Evolutionary conservation across 2,797 vertebrate species (phyloP).

Genomic region (Catostomus latipinnis): DNA sequence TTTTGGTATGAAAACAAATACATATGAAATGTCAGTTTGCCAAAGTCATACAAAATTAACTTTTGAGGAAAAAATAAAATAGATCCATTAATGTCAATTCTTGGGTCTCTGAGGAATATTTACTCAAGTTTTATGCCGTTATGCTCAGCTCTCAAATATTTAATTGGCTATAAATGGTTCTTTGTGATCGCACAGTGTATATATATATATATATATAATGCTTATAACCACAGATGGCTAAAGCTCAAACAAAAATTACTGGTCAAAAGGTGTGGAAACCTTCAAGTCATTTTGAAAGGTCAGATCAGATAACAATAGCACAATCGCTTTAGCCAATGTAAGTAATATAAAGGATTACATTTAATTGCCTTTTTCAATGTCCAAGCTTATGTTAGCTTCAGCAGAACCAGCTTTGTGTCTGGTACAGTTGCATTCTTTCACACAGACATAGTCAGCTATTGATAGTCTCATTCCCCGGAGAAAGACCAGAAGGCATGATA

Average conservation of each 20-base stretch:
- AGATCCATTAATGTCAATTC: too few species aligned
- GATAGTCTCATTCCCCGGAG: slow-evolving; percentile 55
- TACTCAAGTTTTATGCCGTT: too few species aligned
- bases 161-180: too few species aligned
- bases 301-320: not conserved
- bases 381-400: slow-evolving; percentile 20
- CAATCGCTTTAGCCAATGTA: not conserved
- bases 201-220: too few species aligned
- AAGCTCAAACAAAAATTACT: not conserved
- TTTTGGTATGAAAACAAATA: too few species aligned
- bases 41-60: too few species aligned
- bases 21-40: too few species aligned
- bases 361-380: not conserved
- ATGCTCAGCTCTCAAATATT: too few species aligned
- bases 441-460: slow-evolving; percentile 52
- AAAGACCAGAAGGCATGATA: slow-evolving; percentile 47
- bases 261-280: not conserved
- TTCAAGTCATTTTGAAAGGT: not conserved
- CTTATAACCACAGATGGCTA: too few species aligned
- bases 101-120: too few species aligned
- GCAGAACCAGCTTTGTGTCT: slow-evolving; percentile 22
- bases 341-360: not conserved
- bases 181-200: too few species aligned
- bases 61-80: too few species aligned
- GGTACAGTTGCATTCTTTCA: slow-evolving; percentile 54